Conservation (phyloP, 2,888 invertebrate genomes). For the Helicoverpa assulta region DNA sequence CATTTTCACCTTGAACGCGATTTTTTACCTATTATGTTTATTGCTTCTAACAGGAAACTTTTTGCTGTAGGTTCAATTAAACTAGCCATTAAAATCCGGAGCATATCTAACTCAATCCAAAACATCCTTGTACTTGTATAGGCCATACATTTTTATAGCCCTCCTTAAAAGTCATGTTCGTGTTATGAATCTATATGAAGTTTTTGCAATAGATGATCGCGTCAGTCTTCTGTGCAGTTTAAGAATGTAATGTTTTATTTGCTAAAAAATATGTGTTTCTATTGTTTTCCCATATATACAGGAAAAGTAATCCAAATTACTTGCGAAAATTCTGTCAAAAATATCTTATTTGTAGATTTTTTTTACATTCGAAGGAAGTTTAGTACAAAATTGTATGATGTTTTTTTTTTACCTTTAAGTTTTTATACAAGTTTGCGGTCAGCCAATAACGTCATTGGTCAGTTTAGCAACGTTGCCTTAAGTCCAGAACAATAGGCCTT, state of each 20-base stretch:
- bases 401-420: neutral
- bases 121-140: slow-evolving; percentile 36
- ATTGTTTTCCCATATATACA: too few species aligned
- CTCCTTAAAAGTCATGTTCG: slow-evolving; percentile 45
- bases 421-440: neutral
- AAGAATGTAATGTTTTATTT: neutral
- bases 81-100: slow-evolving; percentile 25
- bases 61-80: neutral
- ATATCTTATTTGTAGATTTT: too few species aligned
- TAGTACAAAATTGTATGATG: too few species aligned
- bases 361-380: too few species aligned
- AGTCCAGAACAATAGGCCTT: slow-evolving; percentile 67
- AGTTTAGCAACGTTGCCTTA: slow-evolving; percentile 66
- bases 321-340: too few species aligned
- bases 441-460: neutral
- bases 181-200: slow-evolving; percentile 51
- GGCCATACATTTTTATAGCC: slow-evolving; percentile 45
- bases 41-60: neutral
- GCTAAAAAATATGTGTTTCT: neutral
- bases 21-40: neutral
- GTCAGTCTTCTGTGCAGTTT: neutral
- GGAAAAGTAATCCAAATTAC: too few species aligned
- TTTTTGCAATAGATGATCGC: slow-evolving; percentile 28
- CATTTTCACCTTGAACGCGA: too few species aligned
- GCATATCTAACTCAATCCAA: slow-evolving; percentile 19